Conservation (phyloP, 2,113 vertebrate genomes). For the Ciconia stormi region DNA sequence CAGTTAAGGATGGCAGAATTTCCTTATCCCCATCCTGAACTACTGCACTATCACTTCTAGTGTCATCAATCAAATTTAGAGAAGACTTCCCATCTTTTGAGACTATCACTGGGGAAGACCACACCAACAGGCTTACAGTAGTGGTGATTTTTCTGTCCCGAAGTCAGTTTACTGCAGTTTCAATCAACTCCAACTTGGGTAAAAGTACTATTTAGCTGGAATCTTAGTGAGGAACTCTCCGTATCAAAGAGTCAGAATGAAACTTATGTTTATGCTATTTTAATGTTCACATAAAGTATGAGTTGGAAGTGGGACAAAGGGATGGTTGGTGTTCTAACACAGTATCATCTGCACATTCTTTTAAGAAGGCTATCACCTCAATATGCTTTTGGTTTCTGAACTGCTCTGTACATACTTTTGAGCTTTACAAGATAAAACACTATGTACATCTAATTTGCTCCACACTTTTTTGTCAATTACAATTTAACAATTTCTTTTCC, state of each 20-base stretch:
- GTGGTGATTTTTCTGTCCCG: background rate
- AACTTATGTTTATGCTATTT: background rate
- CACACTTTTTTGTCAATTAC: background rate
- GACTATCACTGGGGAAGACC: too few relatives aligned
- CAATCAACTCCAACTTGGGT: background rate
- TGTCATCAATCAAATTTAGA: too few relatives aligned
- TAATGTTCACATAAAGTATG: background rate
- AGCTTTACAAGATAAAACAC: background rate
- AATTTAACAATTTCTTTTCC: background rate
- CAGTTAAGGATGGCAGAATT: too few relatives aligned
- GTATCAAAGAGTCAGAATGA: background rate
- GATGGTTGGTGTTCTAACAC: background rate
- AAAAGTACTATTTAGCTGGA: background rate
- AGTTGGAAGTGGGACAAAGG: background rate
- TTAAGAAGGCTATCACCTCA: background rate
- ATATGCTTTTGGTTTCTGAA: background rate
- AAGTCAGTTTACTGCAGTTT: background rate
- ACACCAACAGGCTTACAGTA: too few relatives aligned
- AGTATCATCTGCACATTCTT: background rate
- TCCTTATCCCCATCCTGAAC: too few relatives aligned
- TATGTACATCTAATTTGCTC: background rate
- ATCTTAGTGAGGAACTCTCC: background rate
- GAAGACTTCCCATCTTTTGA: too few relatives aligned
- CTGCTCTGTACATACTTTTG: too few relatives aligned
- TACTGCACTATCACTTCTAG: too few relatives aligned